Percentiles rank a stretch among this genome's conserved stretches.
These are phyloP conservation scores for Aphidius colemani DNA, from an alignment of 2,888 invertebrate species.

Conservation along the genomic window DNA sequence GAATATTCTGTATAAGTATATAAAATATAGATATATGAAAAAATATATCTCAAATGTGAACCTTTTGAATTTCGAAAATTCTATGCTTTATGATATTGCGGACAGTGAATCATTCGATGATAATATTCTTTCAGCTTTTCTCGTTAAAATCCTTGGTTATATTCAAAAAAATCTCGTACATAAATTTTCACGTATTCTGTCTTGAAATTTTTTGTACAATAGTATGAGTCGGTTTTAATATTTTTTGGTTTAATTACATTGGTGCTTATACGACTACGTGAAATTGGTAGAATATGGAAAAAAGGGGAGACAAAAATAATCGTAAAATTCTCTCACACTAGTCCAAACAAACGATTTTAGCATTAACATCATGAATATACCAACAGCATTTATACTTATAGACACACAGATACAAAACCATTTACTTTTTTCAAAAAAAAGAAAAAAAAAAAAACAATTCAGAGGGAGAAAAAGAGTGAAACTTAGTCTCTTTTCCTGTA, in stretches of 20 bases:
- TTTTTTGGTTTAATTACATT: slow-evolving; percentile 41
- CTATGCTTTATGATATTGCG: neutral
- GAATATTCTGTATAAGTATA: neutral
- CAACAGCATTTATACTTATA: slow-evolving; percentile 10
- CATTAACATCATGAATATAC: neutral
- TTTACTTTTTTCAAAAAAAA: neutral
- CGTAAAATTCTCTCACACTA: slow-evolving; percentile 37
- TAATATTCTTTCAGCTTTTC: neutral
- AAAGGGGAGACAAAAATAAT: slow-evolving; percentile 32
- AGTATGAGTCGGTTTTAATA: slow-evolving; percentile 30
- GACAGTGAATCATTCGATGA: too few species aligned
- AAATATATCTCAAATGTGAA: neutral
- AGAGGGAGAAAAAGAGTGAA: neutral
- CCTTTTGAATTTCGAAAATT: slow-evolving; percentile 1
- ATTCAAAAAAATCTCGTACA: slow-evolving; percentile 23
- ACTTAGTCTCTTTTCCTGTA: slow-evolving; percentile 11
- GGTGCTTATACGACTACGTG: slow-evolving; percentile 26
- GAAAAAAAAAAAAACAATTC: too few species aligned
- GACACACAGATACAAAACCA: slow-evolving; percentile 11
- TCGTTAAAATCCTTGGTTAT: slow-evolving; percentile 15
- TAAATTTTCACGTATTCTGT: slow-evolving; percentile 27
- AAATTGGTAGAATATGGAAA: slow-evolving; percentile 9
- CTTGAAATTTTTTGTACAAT: neutral
- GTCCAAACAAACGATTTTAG: too few species aligned
- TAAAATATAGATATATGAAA: neutral